Evolutionary conservation across 35 echinoderm and acorn worm genomes (phyloP), one percentile per base, ranked within the genome.

Genomic region (Holothuria glaberrima): DNA sequence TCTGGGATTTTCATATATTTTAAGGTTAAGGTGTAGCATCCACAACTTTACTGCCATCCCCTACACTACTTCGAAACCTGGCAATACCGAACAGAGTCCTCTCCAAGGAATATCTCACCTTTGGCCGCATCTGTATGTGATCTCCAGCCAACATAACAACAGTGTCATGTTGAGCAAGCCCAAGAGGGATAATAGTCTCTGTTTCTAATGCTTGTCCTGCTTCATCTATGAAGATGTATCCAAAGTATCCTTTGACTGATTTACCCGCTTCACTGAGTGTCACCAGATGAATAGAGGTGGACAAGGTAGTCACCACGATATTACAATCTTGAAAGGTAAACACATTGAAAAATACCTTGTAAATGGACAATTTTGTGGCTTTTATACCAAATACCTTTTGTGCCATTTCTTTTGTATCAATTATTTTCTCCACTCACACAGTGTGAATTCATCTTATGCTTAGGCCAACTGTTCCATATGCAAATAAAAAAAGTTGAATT

Each of bases 141-240:
- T 95, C 96, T 60, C 96, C 96, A 87, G 96, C 96, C 0, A 95
- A 72, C 1, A 93, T 87, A 30, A 98, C 89, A 48, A 91, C 74
- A 18, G 96, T 98, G 1, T 92, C 70, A 19, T 72, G n/a, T 12
- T 61, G 70, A 48, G 96, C 96, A 56, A 98, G 83, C 22, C 79
- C 67, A n/a, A n/a, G n/a, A n/a, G n/a, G n/a, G n/a, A n/a, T n/a
- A n/a, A n/a, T n/a, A n/a, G n/a, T n/a, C n/a, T 21, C 93, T 13
- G 93, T 87, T 58, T 98, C 96, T 19, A 98, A 30, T 4, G 93
- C 93, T 38, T 98, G 96, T 1, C 90, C 96, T 10, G 96, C 96
- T 60, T 98, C 96, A 75, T 98, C 96, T 54, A 98, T 94, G 34
- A 98, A 72, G 50, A 98, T 98, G 69, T 98, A 92, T n/a, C 85